These are phyloP conservation scores for Falco concolor DNA, from an alignment of 2,797 vertebrate species.

Conservation along the genomic window DNA sequence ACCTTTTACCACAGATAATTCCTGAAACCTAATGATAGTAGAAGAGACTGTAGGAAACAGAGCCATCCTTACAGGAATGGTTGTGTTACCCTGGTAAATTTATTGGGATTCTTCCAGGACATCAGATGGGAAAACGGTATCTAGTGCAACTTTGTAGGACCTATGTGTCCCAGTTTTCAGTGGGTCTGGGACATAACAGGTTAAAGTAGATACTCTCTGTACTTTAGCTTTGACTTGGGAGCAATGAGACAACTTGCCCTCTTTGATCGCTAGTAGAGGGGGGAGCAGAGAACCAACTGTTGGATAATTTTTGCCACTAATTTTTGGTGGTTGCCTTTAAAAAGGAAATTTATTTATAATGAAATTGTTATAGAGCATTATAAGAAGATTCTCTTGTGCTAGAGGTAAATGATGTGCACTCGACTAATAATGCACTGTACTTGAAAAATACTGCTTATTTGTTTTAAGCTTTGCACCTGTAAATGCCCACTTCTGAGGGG, in stretches of 20 bases:
- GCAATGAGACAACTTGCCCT: not conserved
- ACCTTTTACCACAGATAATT: rapidly evolving
- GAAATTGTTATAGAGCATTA: not conserved
- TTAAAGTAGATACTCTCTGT: not conserved
- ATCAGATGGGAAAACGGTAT: not conserved
- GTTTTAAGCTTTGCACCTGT: not conserved
- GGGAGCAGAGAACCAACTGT: not conserved
- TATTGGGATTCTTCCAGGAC: not conserved
- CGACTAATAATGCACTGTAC: not conserved
- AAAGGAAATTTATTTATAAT: not conserved
- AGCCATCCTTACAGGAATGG: not conserved
- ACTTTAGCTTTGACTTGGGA: not conserved
- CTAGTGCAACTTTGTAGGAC: not conserved
- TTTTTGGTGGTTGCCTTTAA: not conserved
- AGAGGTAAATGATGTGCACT: not conserved
- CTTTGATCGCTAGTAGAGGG: not conserved
- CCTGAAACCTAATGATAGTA: not conserved
- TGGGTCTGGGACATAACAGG: not conserved
- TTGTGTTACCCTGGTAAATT: not conserved
- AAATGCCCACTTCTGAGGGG: not conserved
- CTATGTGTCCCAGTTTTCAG: not conserved
- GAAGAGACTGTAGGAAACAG: not conserved
- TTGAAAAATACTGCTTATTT: not conserved
- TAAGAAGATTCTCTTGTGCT: not conserved
- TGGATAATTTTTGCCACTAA: not conserved